A percentile compares a stretch with the other conserved stretches of the same genome.
These are phyloP conservation scores for Caprella mutica DNA, from an alignment of 2,888 invertebrate species.

Conservation along the genomic window DNA sequence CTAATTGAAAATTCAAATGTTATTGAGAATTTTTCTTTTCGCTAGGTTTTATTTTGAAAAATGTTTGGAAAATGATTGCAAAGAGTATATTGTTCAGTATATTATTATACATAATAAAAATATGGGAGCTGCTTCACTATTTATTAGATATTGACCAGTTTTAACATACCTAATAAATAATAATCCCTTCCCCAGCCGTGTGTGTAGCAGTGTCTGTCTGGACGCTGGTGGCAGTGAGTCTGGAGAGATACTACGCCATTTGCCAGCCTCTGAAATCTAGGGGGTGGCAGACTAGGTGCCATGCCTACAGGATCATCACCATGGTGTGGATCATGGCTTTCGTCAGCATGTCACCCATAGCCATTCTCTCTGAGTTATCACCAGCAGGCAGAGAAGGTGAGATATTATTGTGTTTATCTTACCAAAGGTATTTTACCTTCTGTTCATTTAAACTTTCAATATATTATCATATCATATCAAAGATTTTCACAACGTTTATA, in stretches of 20 bases:
- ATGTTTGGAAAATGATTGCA: no score
- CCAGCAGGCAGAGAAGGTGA: constrained; percentile 4
- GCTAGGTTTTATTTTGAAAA: no score
- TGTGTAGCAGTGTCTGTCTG: constrained; percentile 64
- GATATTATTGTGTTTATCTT: neutral
- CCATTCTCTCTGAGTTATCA: constrained; percentile 47
- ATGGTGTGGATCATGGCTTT: constrained; percentile 55
- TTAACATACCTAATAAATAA: no score
- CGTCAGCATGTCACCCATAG: constrained; percentile 54
- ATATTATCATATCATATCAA: neutral
- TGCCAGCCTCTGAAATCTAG: constrained; percentile 61
- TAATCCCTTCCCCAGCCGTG: constrained; percentile 58
- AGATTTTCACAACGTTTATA: neutral
- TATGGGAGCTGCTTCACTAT: no score
- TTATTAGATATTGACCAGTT: no score
- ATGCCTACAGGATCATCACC: constrained; percentile 58
- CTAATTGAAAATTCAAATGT: no score
- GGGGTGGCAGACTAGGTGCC: constrained; percentile 61
- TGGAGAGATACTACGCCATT: constrained; percentile 67
- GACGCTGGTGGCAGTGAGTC: constrained; percentile 64
- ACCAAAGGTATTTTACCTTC: neutral
- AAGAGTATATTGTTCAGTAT: no score
- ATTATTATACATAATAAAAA: no score
- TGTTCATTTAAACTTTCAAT: neutral
- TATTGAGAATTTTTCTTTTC: no score